Evolutionary conservation across 2,797 vertebrate species (phyloP), one percentile per base, ranked within the genome.

Genomic region (Tragelaphus oryx): DNA sequence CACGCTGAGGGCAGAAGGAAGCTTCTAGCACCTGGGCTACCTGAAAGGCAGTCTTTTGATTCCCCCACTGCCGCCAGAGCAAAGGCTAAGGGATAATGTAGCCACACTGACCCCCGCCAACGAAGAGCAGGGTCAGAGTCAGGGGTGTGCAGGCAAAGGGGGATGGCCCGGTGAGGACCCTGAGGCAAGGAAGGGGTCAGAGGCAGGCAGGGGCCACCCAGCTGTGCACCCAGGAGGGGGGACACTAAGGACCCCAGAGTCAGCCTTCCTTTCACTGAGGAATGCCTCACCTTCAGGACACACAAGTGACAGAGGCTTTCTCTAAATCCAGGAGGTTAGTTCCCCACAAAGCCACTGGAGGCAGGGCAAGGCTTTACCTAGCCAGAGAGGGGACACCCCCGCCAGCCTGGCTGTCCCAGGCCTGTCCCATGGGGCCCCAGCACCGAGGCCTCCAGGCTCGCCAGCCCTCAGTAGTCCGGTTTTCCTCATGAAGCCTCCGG

Each of bases 261-360:
- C 28, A 62, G 50, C 52, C 1, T 18, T 33, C 75, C 54, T 86
- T 76, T 75, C 28, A 60, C 16, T 24, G 18, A 52, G n/a, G 79
- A 95, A 59, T 33, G 78, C 41, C 22, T 60, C 52, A 6, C 41
- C 48, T 84, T 83, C 62, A 65, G 87, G 83, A 88, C 89, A 79
- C 37, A 59, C 24, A n/a, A 52, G 44, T 50, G 55, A 55, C 6
- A 30, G 54, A 75, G 54, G 14, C 8, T 71, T 62, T 86, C 54
- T 94, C 54, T 76, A 46, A 54, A 41, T 79, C 62, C 37, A 33
- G 33, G 46, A 71, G 20, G 22, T 18, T 46, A 52, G 22, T 88
- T 65, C n/a, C 75, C 1, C 0, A 18, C 46, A 75, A 91, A 44
- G 75, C 81, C 57, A 46, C 12, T 6, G 30, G 44, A 46, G n/a